Evolutionary conservation across 2,888 invertebrate species (phyloP).

Genomic region (Proisotoma minuta): DNA sequence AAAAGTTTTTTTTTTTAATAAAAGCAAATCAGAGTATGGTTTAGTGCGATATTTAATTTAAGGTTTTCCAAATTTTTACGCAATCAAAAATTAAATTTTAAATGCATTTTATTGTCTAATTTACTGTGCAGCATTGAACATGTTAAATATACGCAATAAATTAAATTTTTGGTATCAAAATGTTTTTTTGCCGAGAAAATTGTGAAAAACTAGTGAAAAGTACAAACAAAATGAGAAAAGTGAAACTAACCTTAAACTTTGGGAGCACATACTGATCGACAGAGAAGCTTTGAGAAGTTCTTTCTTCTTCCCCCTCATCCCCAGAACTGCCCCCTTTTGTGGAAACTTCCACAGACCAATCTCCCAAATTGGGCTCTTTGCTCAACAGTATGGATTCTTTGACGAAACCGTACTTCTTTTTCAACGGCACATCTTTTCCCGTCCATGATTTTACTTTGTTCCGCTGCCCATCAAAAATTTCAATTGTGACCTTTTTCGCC

Average conservation of each 20-base stretch:
- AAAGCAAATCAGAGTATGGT: too few relatives aligned
- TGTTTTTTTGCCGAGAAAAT: too few relatives aligned
- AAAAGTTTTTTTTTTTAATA: too few relatives aligned
- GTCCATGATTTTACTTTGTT: slow-evolving; percentile 78
- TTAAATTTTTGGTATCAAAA: too few relatives aligned
- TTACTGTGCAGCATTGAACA: too few relatives aligned
- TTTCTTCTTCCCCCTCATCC: slow-evolving; percentile 55
- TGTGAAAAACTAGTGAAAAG: too few relatives aligned
- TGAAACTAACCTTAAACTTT: slow-evolving; percentile 79
- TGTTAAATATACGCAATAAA: too few relatives aligned
- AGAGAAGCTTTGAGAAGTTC: slow-evolving; percentile 62
- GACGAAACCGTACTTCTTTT: slow-evolving; percentile 44
- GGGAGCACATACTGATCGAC: slow-evolving; percentile 88
- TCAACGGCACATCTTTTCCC: slow-evolving; percentile 55
- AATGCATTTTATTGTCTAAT: too few relatives aligned
- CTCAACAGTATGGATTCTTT: slow-evolving; percentile 65
- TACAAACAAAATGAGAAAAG: too few relatives aligned
- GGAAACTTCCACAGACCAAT: slow-evolving; percentile 73
- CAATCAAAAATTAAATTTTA: too few relatives aligned
- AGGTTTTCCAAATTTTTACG: too few relatives aligned
- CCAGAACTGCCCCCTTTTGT: slow-evolving; percentile 51
- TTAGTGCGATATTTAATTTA: too few relatives aligned
- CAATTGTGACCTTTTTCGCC: background rate
- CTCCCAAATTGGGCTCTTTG: slow-evolving; percentile 78
- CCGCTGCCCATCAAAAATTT: slow-evolving; percentile 51